Evolutionary conservation across 2,888 invertebrate genomes (phyloP), one percentile per base, ranked within the genome.

Genomic region (Dexiosoma caninum): DNA sequence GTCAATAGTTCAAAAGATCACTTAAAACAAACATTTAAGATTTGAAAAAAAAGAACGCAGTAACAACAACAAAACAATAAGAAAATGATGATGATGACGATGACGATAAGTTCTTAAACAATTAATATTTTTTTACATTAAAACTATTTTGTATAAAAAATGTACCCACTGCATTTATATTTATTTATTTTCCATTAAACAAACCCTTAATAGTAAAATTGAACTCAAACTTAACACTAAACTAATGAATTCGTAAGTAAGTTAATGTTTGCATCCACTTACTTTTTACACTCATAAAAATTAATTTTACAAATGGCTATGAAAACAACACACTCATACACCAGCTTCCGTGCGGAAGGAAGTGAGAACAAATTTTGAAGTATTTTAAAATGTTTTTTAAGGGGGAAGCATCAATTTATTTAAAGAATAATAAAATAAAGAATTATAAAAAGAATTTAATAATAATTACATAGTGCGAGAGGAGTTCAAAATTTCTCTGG

Each of bases 1-100:
- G 14, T 46, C 80, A 51, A 66, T 19, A 69, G 75, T 70, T 77
- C 67, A 77, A 74, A n/a, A 83, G 83, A 84, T 85, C 84, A 82
- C 72, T 85, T 72, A 5, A 27, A 27, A 6, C 27, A 27, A 27
- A n/a, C n/a, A n/a, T n/a, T n/a, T 27, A 27, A 27, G 3, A 27
- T 6, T 27, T 27, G 6, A 27, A 27, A 27, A 27, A 27, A n/a
- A n/a, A n/a, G n/a, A n/a, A n/a, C n/a, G n/a, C 27, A 27, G 6
- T 6, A 37, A 37, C 12, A 37, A 37, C n/a, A 37, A 37, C 3
- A n/a, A 37, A 4, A 12, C 37, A 37, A 37, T 37, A 37, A 37
- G 12, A 37, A 37, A 12, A n/a, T n/a, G n/a, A n/a, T n/a, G n/a
- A n/a, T n/a, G n/a, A n/a, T n/a, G n/a, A n/a, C n/a, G n/a, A n/a